Base-by-base conservation (phyloP, 2,113 vertebrate species). In the Xiphorhynchus elegans region DNA sequence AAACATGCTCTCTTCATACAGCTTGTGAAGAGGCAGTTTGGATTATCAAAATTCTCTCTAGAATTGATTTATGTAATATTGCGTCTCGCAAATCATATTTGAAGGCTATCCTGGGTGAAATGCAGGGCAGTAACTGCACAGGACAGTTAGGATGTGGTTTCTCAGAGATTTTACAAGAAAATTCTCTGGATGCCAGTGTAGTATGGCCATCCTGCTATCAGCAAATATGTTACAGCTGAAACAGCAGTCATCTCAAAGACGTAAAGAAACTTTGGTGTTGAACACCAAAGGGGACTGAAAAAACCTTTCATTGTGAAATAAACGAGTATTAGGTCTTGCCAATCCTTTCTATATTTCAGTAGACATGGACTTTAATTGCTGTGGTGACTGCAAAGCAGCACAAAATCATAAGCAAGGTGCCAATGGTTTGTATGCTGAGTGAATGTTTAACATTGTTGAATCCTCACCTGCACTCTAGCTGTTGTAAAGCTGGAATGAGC, bases 101-200 rank as follows among this genome's bases (percentile, higher is more conserved):
- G 18, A 81, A 64, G 44, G 5, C 21, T 84, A 0, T 25, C 10
- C 20, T 64, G 17, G 10, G 66, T 26, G 7, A 31, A 76, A 84
- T 31, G 17, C 19, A n/a, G 12, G 26, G 31, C 6, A 33, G 29
- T 42, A n/a, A 60, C 5, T 2, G 1, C 5, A 1, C 53, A 19
- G 83, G 42, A 47, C 6, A 13, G 35, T 70, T 78, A 44, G 46
- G 40, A 80, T 67, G 3, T 56, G 11, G 20, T 59, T 90, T 72
- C 37, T 78, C 39, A 82, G 52, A 76, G 53, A 47, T 78, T 91
- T 93, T 82, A 82, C 63, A n/a, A 78, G 70, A 82, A 91, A 73
- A 53, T 83, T 81, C 13, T 33, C 37, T 58, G 42, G 40, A 89
- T 52, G 21, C 23, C 49, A 10, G 13, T 28, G 52, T 15, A 56